Percentiles rank a stretch among this genome's conserved stretches.
Conservation (phyloP, 2,888 invertebrate genomes). For the Lasioglossum villosulum region DNA sequence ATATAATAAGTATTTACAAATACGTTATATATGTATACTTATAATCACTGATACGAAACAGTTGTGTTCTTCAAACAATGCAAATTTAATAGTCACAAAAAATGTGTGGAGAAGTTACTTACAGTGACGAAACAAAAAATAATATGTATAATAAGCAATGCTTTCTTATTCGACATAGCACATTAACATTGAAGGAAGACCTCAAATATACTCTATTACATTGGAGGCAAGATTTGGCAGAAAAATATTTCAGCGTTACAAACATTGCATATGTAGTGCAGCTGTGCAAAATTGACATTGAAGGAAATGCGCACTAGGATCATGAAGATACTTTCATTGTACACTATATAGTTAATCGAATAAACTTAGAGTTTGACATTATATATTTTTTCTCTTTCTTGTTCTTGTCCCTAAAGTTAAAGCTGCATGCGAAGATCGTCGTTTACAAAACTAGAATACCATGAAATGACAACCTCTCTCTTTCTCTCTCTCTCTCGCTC, state of each 20-base stretch:
- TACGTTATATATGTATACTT: constrained; percentile 20
- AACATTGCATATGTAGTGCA: constrained; percentile 69
- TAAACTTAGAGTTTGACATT: constrained; percentile 29
- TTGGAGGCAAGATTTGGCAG: constrained; percentile 57
- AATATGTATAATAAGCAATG: constrained; percentile 66
- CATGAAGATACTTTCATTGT: constrained; percentile 48
- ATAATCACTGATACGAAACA: constrained; percentile 23
- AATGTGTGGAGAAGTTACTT: constrained; percentile 57
- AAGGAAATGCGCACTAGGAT: constrained; percentile 71
- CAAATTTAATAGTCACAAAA: constrained; percentile 47
- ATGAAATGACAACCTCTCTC: constrained; percentile 67
- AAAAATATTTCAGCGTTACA: constrained; percentile 65
- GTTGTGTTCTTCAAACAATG: constrained; percentile 46
- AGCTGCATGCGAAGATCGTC: constrained; percentile 60
- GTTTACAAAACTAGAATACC: constrained; percentile 43
- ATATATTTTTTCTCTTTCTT: not conserved
- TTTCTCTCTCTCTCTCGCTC: constrained; percentile 38
- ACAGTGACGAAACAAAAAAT: constrained; percentile 62
- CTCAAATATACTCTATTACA: constrained; percentile 58
- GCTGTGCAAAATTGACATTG: constrained; percentile 64
- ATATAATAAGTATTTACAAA: constrained; percentile 42
- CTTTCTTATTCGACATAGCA: constrained; percentile 58
- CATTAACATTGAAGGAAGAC: constrained; percentile 60
- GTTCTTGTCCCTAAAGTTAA: constrained; percentile 33
- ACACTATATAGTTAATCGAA: constrained; percentile 2